Base-by-base conservation (phyloP, 2,113 vertebrate genomes). In the Phrynosoma blainvillii region DNA sequence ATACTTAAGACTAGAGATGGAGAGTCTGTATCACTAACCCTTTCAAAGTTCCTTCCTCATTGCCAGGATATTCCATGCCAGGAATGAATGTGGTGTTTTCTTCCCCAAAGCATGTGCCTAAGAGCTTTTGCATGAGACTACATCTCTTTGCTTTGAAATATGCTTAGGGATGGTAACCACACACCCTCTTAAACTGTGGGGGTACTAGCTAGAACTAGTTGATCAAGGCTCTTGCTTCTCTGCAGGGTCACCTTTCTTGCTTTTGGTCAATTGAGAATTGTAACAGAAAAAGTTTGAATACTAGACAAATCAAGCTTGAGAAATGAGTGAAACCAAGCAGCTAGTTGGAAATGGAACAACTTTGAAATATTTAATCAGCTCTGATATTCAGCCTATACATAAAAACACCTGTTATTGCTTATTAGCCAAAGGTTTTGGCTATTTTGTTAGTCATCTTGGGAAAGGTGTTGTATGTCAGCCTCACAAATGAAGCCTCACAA, bases 271-370 rank as follows among this genome's bases (percentile, higher is more conserved):
- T 40, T 36, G 36, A 42, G 74, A 27, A 85, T 42, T 76, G 71
- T 71, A 54, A 27, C 11, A 20, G 18, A 87, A 56, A 36, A 87
- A 79, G 5, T 76, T 23, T 18, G 89, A 86, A 91, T 36, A 89
- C 40, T 84, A 90, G 87, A 94, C 13, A 77, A 73, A 86, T 84
- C 90, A 11, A 75, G 91, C 70, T 87, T 65, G 81, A 76, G 9
- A 10, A 73, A 52, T 76, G 86, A 36, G 75, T 88, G 87, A 87
- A 79, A 56, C 87, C 92, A 87, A 47, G 77, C 36, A 86, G 86
- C 0, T 0, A 85, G 71, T 84, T 92, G 68, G 89, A 89, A 87
- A 87, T 88, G 87, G 82, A 59, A 25, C 88, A 20, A 8, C 89
- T 92, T 73, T 84, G 13, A n/a, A 20, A 54, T 84, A 86, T 56